Conservation (phyloP, 2,113 vertebrate genomes). For the Proteles cristata region DNA sequence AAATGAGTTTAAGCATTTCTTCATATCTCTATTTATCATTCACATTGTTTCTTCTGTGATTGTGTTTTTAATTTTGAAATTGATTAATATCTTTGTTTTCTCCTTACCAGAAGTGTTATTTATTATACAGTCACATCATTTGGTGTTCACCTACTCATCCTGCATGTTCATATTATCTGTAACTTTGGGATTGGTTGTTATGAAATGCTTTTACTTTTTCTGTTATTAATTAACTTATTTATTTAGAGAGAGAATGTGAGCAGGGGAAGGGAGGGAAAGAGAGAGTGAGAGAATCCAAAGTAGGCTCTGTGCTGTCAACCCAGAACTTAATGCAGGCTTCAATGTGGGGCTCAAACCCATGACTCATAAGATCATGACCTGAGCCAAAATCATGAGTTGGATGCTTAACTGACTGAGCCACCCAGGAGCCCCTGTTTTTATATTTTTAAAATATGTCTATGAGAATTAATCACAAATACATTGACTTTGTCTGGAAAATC, state of each 20-base stretch:
- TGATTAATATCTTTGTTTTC: not conserved
- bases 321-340: too few relatives aligned
- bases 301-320: too few relatives aligned
- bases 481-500: constrained; percentile 4
- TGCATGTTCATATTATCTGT: not conserved
- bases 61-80: not conserved
- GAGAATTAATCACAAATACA: not conserved
- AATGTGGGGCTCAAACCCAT: too few relatives aligned
- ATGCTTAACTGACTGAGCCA: too few relatives aligned
- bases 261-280: too few relatives aligned
- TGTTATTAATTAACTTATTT: not conserved
- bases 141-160: not conserved
- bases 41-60: not conserved
- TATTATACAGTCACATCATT: not conserved
- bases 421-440: not conserved
- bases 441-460: not conserved
- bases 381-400: too few relatives aligned
- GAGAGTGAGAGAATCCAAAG: too few relatives aligned
- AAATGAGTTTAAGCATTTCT: not conserved
- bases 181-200: not conserved
- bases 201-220: not conserved
- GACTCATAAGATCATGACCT: too few relatives aligned
- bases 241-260: too few relatives aligned
- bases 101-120: not conserved
- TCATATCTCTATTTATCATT: not conserved